phyloP scores from a whole-genome alignment of 1,140 invertebrate species.

The Pygmarrhopalites habei region DNA sequence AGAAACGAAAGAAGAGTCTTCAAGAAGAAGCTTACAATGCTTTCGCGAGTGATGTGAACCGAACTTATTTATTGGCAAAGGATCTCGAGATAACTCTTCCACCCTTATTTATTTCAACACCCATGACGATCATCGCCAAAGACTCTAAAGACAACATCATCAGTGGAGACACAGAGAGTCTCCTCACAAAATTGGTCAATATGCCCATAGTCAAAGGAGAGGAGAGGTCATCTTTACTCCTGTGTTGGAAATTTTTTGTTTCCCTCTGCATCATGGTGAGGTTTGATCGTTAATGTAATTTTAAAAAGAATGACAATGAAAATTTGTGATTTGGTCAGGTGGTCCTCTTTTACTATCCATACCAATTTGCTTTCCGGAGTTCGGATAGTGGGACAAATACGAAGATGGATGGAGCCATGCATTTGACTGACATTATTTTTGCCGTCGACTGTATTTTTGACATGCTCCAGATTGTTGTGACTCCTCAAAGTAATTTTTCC shows the following conservation, averaged over 20 bases:
- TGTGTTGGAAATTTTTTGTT: constrained; percentile 20
- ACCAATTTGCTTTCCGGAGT: constrained; percentile 24
- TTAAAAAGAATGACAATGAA: too few relatives aligned
- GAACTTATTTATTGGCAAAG: constrained; percentile 21
- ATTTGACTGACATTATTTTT: constrained; percentile 29
- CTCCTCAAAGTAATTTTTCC: constrained; percentile 23
- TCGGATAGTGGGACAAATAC: not conserved
- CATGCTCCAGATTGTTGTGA: constrained; percentile 27
- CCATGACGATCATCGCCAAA: not conserved
- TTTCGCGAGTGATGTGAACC: constrained; percentile 22
- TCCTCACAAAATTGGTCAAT: not conserved
- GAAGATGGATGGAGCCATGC: constrained; percentile 8
- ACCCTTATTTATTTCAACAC: constrained; percentile 23
- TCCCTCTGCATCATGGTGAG: not conserved
- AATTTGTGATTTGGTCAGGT: too few relatives aligned
- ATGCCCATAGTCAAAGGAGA: not conserved
- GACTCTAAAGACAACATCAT: not conserved
- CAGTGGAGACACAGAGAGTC: not conserved
- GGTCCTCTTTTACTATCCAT: constrained; percentile 27
- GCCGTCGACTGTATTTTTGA: constrained; percentile 18
- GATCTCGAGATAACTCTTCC: constrained; percentile 24
- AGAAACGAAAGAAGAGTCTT: constrained; percentile 14
- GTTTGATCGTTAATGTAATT: too few relatives aligned
- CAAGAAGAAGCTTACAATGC: constrained; percentile 19
- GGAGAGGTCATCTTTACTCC: not conserved